A percentile compares a stretch with the other conserved stretches of the same genome.
These are phyloP conservation scores for Synanthedon vespiformis DNA, from an alignment of 2,888 invertebrate genomes.

Conservation along the genomic window DNA sequence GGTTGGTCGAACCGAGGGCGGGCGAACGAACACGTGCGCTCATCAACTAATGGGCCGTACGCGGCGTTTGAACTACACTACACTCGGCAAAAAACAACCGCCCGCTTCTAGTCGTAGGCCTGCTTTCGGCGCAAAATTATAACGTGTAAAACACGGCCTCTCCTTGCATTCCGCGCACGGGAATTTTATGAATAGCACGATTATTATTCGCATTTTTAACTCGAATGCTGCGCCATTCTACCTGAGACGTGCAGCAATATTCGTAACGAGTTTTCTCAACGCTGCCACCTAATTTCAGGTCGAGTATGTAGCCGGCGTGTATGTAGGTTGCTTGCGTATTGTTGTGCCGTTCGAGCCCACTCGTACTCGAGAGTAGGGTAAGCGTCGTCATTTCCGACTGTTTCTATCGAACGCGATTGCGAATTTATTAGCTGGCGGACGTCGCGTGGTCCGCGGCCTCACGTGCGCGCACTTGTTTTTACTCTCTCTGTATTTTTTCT, in stretches of 20 bases:
- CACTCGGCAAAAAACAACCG: constrained; percentile 60
- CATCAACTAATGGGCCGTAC: constrained; percentile 73
- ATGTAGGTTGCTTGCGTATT: constrained; percentile 9
- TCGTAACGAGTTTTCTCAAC: constrained; percentile 67
- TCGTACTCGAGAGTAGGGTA: constrained; percentile 11
- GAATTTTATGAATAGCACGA: constrained; percentile 66
- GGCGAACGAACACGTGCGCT: constrained; percentile 50
- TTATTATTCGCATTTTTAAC: constrained; percentile 71
- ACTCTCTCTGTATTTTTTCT: constrained; percentile 67
- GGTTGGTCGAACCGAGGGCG: constrained; percentile 18
- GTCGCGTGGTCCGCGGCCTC: constrained; percentile 30
- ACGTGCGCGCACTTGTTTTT: constrained; percentile 60
- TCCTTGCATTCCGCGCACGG: constrained; percentile 65
- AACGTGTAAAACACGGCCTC: constrained; percentile 67
- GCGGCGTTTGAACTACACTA: constrained; percentile 70
- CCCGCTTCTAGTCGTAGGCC: constrained; percentile 41
- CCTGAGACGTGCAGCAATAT: constrained; percentile 66
- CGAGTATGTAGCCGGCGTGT: constrained; percentile 16
- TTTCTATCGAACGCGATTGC: constrained; percentile 60
- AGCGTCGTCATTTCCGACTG: constrained; percentile 13
- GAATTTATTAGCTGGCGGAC: constrained; percentile 62
- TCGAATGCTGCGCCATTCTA: constrained; percentile 63
- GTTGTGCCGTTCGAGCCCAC: neutral
- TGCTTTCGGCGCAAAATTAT: constrained; percentile 68
- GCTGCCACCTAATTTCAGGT: constrained; percentile 62